phyloP scores from a whole-genome alignment of 1,140 invertebrate species.

The Limonius californicus region DNA sequence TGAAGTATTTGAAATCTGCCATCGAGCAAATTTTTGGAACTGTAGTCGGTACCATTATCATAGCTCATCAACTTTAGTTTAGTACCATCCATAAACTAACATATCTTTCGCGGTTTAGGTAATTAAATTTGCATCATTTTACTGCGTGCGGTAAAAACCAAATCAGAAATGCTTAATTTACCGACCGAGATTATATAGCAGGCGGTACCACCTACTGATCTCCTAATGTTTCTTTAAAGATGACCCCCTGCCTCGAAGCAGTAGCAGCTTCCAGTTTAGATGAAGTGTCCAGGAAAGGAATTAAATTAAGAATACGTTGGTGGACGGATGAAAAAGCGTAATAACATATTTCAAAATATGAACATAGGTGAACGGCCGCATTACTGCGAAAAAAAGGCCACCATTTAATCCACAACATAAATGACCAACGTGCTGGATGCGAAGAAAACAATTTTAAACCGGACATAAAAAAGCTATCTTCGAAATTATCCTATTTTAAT shows the following conservation, averaged over 20 bases:
- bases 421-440: background rate
- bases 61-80: too few relatives aligned
- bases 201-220: background rate
- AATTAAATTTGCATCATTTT: too few relatives aligned
- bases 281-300: background rate
- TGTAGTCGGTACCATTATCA: too few relatives aligned
- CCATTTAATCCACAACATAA: background rate
- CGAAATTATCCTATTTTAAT: slow-evolving; percentile 5
- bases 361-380: slow-evolving; percentile 1
- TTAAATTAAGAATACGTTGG: background rate
- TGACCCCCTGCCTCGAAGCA: background rate
- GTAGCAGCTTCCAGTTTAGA: background rate
- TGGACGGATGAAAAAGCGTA: background rate
- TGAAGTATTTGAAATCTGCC: too few relatives aligned
- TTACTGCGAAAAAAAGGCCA: background rate
- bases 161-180: too few relatives aligned
- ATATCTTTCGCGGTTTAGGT: too few relatives aligned
- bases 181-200: background rate
- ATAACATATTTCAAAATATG: background rate
- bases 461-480: slow-evolving; percentile 5
- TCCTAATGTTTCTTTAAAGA: background rate
- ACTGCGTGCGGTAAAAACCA: too few relatives aligned
- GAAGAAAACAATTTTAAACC: slow-evolving; percentile 6
- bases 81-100: too few relatives aligned
- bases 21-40: too few relatives aligned